These are phyloP conservation scores for Eupeodes latifasciatus DNA, from an alignment of 2,888 invertebrate genomes.

Conservation along the genomic window DNA sequence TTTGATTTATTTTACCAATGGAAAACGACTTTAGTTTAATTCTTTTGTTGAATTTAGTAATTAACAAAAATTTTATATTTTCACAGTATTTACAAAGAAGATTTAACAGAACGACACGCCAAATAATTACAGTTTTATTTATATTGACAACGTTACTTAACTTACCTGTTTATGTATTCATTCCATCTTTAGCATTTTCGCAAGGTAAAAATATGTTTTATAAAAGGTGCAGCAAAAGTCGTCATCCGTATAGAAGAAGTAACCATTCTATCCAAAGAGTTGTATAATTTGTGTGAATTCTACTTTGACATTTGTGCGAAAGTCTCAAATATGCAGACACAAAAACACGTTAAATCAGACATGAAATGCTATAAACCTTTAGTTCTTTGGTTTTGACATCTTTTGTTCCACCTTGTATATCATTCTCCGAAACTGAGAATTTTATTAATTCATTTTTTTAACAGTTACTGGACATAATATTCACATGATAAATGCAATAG, in stretches of 20 bases:
- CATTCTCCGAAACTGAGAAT: neutral
- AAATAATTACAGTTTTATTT: constrained; percentile 81
- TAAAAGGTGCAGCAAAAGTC: no score
- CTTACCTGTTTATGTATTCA: constrained; percentile 82
- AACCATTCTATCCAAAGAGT: no score
- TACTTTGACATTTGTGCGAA: neutral
- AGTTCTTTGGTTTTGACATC: neutral
- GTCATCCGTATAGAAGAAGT: no score
- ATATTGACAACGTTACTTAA: constrained; percentile 80
- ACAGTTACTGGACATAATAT: constrained; percentile 85
- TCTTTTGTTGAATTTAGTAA: neutral
- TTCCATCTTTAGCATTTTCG: constrained; percentile 82
- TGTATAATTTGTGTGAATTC: no score
- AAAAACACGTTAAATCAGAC: no score
- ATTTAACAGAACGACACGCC: constrained; percentile 80
- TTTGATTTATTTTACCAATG: no score
- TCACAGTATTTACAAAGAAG: constrained; percentile 82
- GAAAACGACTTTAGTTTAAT: no score
- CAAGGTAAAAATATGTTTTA: constrained; percentile 79
- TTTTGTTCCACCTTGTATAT: no score
- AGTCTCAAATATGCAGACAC: no score
- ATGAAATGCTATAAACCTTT: no score
- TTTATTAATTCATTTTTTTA: neutral
- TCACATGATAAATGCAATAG: constrained; percentile 84
- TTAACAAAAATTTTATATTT: constrained; percentile 10